phyloP scores from a whole-genome alignment of 37 sponge, comb jelly and placozoan genomes.

The Cladorhizidae sp. region DNA sequence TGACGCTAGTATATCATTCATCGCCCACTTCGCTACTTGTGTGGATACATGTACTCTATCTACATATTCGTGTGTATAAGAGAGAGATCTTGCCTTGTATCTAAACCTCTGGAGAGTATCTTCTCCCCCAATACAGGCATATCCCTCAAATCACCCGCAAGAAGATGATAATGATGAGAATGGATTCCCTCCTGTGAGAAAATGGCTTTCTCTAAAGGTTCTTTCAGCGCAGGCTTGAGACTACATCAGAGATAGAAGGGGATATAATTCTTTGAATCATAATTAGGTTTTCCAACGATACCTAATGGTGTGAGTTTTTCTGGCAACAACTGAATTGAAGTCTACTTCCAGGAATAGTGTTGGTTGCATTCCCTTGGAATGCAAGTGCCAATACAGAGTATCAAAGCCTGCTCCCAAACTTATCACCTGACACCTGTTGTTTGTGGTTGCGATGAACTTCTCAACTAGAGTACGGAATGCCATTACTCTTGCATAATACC shows the following conservation, averaged over 20 bases:
- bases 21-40: not conserved
- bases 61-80: not conserved
- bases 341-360: slow-evolving; percentile 73
- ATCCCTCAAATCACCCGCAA: slow-evolving; percentile 70
- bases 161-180: slow-evolving; percentile 47
- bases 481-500: slow-evolving; percentile 81
- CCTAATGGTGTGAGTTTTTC: slow-evolving; percentile 62
- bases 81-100: slow-evolving; percentile 28
- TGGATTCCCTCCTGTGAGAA: slow-evolving; percentile 42
- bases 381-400: slow-evolving; percentile 80
- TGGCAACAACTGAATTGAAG: slow-evolving; percentile 49
- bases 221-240: slow-evolving; percentile 2
- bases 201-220: slow-evolving; percentile 4
- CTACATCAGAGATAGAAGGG: not conserved
- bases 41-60: not conserved
- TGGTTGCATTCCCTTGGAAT: slow-evolving; percentile 23
- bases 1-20: no score
- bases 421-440: slow-evolving; percentile 69
- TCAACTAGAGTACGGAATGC: slow-evolving; percentile 36
- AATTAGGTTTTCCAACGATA: not conserved
- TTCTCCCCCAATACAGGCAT: slow-evolving; percentile 32
- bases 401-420: slow-evolving; percentile 92
- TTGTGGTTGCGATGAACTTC: slow-evolving; percentile 51
- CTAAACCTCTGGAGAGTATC: slow-evolving; percentile 48
- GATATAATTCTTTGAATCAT: not conserved